phyloP scores from a whole-genome alignment of 1,140 invertebrate genomes.

The Temnothorax curvispinosus region DNA sequence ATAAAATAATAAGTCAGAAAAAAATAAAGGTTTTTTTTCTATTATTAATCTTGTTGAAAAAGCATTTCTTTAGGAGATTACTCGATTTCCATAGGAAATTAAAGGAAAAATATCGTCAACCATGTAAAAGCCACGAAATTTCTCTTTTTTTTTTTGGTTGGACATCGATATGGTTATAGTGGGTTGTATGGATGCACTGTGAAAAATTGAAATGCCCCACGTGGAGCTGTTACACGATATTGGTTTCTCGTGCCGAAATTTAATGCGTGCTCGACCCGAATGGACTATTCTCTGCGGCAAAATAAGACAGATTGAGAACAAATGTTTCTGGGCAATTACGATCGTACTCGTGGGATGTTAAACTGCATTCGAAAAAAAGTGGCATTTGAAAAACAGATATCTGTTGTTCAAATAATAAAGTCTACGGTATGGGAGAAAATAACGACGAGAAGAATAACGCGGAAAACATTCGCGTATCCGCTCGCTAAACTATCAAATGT shows the following conservation, averaged over 20 bases:
- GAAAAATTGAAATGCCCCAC: slow-evolving; percentile 45
- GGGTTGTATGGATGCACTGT: slow-evolving; percentile 3
- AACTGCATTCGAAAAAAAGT: slow-evolving; percentile 12
- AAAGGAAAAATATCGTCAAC: not conserved
- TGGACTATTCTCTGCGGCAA: slow-evolving; percentile 32
- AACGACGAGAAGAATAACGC: slow-evolving; percentile 28
- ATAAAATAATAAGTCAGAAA: not conserved
- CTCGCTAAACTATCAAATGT: not conserved
- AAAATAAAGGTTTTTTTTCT: not conserved
- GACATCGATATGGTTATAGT: slow-evolving; percentile 16
- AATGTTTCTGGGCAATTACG: slow-evolving; percentile 43
- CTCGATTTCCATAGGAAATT: not conserved
- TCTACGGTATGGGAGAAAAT: not conserved
- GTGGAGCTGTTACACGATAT: slow-evolving; percentile 37
- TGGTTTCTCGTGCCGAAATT: slow-evolving; percentile 53
- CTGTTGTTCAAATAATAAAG: not conserved
- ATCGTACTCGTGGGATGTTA: slow-evolving; percentile 4
- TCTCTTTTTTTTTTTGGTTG: not conserved
- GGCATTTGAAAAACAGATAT: slow-evolving; percentile 6
- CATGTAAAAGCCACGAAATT: not conserved
- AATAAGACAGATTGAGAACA: slow-evolving; percentile 60
- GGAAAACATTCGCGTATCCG: slow-evolving; percentile 8
- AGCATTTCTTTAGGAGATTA: slow-evolving; percentile 8
- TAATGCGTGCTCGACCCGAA: slow-evolving; percentile 30
- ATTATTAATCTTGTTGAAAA: slow-evolving; percentile 14